Base-by-base conservation (phyloP, 2,797 vertebrate species). In the Odontamblyopus lacepedii region DNA sequence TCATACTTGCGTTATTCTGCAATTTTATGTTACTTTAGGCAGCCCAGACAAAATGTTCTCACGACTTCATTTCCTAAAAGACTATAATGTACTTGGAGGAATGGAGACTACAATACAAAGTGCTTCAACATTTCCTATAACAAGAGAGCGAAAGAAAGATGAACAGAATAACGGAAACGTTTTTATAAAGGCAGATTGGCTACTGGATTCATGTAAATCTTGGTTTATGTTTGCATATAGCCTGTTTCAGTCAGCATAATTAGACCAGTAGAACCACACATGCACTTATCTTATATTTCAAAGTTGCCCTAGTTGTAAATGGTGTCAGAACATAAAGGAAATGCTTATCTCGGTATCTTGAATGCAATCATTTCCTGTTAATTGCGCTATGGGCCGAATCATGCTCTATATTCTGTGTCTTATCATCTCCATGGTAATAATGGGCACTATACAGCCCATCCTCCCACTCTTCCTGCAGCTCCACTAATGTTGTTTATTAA, bases 401-500 rank as follows among this genome's bases (percentile, higher is more conserved):
- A 80, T 70, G 71, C 12, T 18, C 8, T 73, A 72, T 57, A 65
- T 74, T 77, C 70, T 76, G 29, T 50, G 0, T 5, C 72, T 63
- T 72, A 75, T 81, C 75, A 41, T 53, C 27, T 18, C 57, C 62
- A 57, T 0, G 11, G 75, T 85, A 71, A 77, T 72, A 81, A 75
- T 26, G 26, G 55, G 2, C 50, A 32, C 27, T 23, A 55, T 76
- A 50, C 63, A 32, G 56, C 51, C 16, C 69, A 71, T 71, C 55
- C 50, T 72, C 78, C 59, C 70, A 19, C 35, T 67, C 72, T 72
- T 38, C 9, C 69, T 0, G 7, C 73, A 48, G 3, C 64, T 8
- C 53, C 53, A 55, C 55, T 71, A 64, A 73, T 83, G 65, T 79
- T 85, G 65, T 85, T 86, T 85, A 76, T 84, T 75, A 82, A 81